Conservation (phyloP, 2,797 vertebrate genomes). For the Mormyrus proboscirostris region DNA sequence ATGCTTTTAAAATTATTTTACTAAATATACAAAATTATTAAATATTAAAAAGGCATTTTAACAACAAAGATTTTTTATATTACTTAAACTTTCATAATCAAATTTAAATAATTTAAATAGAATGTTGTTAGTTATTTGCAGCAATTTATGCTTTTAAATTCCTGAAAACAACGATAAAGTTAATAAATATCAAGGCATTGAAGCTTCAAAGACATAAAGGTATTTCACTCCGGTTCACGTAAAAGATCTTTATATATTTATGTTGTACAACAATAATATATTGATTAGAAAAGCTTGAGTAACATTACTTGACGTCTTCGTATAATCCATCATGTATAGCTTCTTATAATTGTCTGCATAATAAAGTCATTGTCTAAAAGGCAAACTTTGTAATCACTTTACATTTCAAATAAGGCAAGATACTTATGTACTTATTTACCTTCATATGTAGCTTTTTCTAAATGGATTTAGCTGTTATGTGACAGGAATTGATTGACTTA, state of each 20-base stretch:
- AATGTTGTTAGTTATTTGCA: background rate
- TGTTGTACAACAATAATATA: slow-evolving; percentile 8
- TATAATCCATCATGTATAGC: slow-evolving; percentile 22
- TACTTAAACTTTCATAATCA: background rate
- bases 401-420: slow-evolving; percentile 70
- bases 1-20: background rate
- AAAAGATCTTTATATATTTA: slow-evolving; percentile 2
- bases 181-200: slow-evolving; percentile 19
- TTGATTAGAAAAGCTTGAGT: slow-evolving; percentile 23
- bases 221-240: background rate
- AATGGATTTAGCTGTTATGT: background rate
- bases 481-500: background rate
- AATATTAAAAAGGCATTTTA: slow-evolving; percentile 20
- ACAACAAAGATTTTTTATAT: background rate
- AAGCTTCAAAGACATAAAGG: slow-evolving; percentile 6
- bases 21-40: slow-evolving; percentile 13
- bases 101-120: slow-evolving; percentile 1
- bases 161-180: background rate
- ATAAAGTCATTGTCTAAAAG: slow-evolving; percentile 57
- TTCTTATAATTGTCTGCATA: slow-evolving; percentile 57
- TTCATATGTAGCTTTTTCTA: background rate
- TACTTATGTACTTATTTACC: slow-evolving; percentile 25
- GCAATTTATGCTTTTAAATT: slow-evolving; percentile 7
- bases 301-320: background rate
- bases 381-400: slow-evolving; percentile 56